Evolutionary conservation across 2,888 invertebrate genomes (phyloP).

Genomic region (Blera fallax): DNA sequence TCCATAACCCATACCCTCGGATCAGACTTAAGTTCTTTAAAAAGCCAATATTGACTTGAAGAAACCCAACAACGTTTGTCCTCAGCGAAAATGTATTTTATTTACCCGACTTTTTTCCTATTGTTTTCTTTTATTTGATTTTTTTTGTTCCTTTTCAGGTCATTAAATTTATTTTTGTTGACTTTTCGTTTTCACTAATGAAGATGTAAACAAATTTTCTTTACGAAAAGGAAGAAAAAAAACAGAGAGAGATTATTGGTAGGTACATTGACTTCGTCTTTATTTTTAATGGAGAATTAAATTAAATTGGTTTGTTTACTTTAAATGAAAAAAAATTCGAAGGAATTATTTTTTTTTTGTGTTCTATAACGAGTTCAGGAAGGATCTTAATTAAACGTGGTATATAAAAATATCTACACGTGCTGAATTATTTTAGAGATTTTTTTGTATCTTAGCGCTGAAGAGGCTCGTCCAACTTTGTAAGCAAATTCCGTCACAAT

Average conservation of each 20-base stretch:
- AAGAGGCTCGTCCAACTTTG: background rate
- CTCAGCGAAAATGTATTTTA: slow-evolving; percentile 3
- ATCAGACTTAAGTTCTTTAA: background rate
- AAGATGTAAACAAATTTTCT: slow-evolving; percentile 57
- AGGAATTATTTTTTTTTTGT: background rate
- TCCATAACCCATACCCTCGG: background rate
- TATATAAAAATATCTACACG: background rate
- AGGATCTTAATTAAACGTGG: background rate
- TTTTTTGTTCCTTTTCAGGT: slow-evolving; percentile 36
- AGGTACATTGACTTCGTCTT: background rate
- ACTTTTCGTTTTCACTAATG: slow-evolving; percentile 49
- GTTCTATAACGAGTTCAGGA: background rate
- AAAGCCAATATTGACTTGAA: slow-evolving; percentile 23
- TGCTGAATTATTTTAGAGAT: background rate
- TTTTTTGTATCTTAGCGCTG: background rate
- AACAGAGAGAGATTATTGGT: background rate
- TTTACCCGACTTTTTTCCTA: background rate
- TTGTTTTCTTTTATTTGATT: slow-evolving; percentile 7
- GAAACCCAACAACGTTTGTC: background rate
- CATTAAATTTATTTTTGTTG: slow-evolving; percentile 61
- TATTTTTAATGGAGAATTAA: background rate
- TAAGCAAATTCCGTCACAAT: no score
- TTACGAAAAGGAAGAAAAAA: background rate
- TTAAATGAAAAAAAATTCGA: background rate
- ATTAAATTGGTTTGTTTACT: slow-evolving; percentile 40